Conservation (phyloP, 2,797 vertebrate genomes). For the Atherinosoma microstoma region DNA sequence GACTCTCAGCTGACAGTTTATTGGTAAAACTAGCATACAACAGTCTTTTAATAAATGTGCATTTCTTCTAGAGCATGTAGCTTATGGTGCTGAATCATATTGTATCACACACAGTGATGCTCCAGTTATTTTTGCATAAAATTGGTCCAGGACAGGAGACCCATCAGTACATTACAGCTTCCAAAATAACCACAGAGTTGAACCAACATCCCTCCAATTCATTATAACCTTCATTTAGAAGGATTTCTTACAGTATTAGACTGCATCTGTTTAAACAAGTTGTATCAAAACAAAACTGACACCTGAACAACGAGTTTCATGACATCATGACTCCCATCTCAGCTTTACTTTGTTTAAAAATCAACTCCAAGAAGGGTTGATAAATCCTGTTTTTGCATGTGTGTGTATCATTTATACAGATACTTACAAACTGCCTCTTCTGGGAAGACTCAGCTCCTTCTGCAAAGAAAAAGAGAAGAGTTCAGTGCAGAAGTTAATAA, state of each 20-base stretch:
- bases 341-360: background rate
- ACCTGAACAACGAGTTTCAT: background rate
- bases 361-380: background rate
- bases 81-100: background rate
- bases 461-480: slow-evolving; percentile 79
- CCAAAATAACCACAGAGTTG: background rate
- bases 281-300: too few relatives aligned
- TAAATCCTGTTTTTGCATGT: background rate
- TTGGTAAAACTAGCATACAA: background rate
- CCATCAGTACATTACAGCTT: background rate
- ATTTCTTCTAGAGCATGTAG: background rate
- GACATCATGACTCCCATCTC: background rate
- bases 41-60: background rate
- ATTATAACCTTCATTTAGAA: background rate
- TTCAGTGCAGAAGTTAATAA: slow-evolving; percentile 10
- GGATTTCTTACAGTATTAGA: too few relatives aligned
- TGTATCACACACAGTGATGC: background rate
- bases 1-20: background rate
- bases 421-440: slow-evolving; percentile 99
- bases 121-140: background rate
- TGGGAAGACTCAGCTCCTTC: slow-evolving; percentile 98
- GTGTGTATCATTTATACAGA: slow-evolving; percentile 35
- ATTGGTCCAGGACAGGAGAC: background rate
- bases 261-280: background rate
- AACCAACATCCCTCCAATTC: background rate